These are phyloP conservation scores for Perizoma affinitatum DNA, from an alignment of 2,888 invertebrate species.

Conservation along the genomic window DNA sequence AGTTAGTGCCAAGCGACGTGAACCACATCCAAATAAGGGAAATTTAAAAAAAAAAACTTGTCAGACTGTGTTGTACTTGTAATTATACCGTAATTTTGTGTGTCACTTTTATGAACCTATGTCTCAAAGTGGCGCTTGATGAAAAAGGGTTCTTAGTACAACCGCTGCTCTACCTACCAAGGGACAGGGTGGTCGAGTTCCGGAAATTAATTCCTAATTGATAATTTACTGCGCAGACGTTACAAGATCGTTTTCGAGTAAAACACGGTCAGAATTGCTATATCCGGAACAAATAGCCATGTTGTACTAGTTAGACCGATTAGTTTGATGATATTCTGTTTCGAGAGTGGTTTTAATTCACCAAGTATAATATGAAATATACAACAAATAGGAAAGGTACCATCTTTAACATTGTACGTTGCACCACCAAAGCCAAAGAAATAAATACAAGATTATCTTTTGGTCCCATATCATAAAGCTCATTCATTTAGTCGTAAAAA, in stretches of 20 bases:
- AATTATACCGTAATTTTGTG: too few relatives aligned
- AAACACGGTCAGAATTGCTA: slow-evolving; percentile 28
- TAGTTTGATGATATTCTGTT: slow-evolving; percentile 12
- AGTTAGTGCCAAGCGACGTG: too few relatives aligned
- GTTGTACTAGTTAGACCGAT: slow-evolving; percentile 23
- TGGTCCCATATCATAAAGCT: slow-evolving; percentile 17
- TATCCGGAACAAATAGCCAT: slow-evolving; percentile 33
- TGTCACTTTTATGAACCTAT: too few relatives aligned
- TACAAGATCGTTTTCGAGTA: slow-evolving; percentile 23
- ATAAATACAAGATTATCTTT: slow-evolving; percentile 12
- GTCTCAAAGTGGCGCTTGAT: too few relatives aligned
- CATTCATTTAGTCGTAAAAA: slow-evolving; percentile 20
- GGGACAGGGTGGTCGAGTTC: slow-evolving; percentile 37
- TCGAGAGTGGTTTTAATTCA: too few relatives aligned
- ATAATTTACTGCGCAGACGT: slow-evolving; percentile 47
- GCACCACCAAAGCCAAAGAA: slow-evolving; percentile 10
- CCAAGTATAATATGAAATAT: too few relatives aligned
- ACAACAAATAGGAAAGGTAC: too few relatives aligned
- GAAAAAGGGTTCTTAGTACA: too few relatives aligned
- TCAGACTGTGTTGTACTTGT: too few relatives aligned
- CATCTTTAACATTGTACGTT: too few relatives aligned
- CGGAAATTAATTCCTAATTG: slow-evolving; percentile 46
- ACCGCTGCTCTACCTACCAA: slow-evolving; percentile 5
- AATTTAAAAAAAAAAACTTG: too few relatives aligned
- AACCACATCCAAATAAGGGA: too few relatives aligned